Evolutionary conservation across 2,113 vertebrate species (phyloP).

Genomic region (Geococcyx californianus): DNA sequence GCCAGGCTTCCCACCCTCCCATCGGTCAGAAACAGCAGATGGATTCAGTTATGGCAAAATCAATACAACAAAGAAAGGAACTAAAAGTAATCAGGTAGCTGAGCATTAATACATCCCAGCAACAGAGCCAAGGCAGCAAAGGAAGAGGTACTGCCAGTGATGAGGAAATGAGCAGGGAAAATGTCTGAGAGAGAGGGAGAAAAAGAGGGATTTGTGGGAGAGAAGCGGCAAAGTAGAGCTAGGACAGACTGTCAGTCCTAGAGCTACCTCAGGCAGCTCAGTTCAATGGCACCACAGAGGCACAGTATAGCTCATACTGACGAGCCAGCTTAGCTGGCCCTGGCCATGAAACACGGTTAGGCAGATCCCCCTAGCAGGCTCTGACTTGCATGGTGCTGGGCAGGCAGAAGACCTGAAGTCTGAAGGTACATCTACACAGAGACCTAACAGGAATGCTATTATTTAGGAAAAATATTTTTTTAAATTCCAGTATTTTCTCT

Average conservation of each 20-base stretch:
- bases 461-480: background rate
- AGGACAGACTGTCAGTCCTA: background rate
- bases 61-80: background rate
- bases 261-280: background rate
- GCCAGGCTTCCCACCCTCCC: background rate
- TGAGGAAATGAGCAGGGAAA: background rate
- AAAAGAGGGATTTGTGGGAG: background rate
- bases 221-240: background rate
- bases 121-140: background rate
- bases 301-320: background rate
- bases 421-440: background rate
- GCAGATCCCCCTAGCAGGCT: background rate
- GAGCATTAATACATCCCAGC: background rate
- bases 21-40: background rate
- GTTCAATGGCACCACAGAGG: background rate
- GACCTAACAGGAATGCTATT: background rate
- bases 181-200: background rate
- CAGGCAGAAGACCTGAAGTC: background rate
- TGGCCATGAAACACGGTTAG: accelerated
- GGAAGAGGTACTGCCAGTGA: background rate
- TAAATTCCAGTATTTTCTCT: background rate
- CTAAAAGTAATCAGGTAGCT: constrained; percentile 34
- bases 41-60: constrained; percentile 43
- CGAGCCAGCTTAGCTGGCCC: background rate
- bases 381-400: background rate